These are phyloP conservation scores for Enteromius trimaculatus DNA, from an alignment of 2,797 vertebrate genomes.

Conservation along the genomic window DNA sequence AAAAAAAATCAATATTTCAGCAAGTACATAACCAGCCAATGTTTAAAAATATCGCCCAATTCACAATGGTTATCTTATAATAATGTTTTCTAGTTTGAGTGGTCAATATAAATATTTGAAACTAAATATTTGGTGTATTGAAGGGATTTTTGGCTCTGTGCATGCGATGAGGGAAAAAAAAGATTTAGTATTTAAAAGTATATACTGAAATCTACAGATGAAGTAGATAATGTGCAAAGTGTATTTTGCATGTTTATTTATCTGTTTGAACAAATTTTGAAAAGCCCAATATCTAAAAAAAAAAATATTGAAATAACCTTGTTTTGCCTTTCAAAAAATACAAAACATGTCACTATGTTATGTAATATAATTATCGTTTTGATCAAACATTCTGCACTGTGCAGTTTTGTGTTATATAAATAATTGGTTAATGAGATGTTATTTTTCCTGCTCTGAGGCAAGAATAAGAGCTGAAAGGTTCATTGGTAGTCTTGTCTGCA, in stretches of 20 bases:
- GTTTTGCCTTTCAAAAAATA: not conserved
- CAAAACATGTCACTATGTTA: not conserved
- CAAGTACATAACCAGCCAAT: too few relatives aligned
- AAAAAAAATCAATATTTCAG: too few relatives aligned
- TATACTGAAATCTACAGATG: not conserved
- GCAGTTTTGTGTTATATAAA: not conserved
- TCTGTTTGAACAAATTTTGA: not conserved
- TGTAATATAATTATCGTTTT: not conserved
- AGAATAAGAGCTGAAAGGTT: constrained; percentile 15
- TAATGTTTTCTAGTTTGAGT: too few relatives aligned
- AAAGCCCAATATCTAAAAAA: not conserved
- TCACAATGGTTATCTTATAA: too few relatives aligned
- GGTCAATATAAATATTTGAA: not conserved
- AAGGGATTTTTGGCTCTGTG: not conserved
- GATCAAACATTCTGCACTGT: not conserved
- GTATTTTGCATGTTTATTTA: not conserved
- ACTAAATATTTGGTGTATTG: not conserved
- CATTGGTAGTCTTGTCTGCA: constrained; percentile 12
- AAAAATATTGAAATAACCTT: not conserved
- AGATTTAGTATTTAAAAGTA: not conserved
- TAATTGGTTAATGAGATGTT: constrained; percentile 45
- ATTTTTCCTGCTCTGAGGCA: constrained; percentile 37
- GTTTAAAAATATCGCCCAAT: too few relatives aligned
- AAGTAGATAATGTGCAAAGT: not conserved
- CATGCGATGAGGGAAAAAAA: not conserved